Evolutionary conservation across 2,797 vertebrate genomes (phyloP), one percentile per base, ranked within the genome.

Genomic region (Meda fulgida): DNA sequence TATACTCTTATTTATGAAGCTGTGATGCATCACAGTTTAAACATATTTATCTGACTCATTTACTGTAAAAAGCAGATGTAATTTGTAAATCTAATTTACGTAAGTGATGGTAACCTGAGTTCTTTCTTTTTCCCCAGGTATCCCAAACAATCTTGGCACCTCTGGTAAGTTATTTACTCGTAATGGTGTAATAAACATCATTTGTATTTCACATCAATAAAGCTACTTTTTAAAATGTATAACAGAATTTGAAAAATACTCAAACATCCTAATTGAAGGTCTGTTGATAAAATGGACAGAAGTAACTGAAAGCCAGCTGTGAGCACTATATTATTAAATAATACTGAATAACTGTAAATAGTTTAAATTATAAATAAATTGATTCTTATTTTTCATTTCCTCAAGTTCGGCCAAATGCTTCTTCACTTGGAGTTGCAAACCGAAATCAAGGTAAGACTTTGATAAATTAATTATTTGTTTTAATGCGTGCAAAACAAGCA

Each of bases 361-460:
- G 8, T 63, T 63, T 29, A 63, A 65, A 58, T n/a, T n/a, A 66
- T 1, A 58, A 75, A 53, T 53, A 38, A 46, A 34, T 63, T 55
- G 7, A 67, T 34, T 67, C 14, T 53, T 43, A 92, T 88, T 89
- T 65, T 86, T 87, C 36, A 76, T 91, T 90, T 92, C 94, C 94
- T 95, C 95, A 97, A 99, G 98, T 97, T 96, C 96, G 95, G 96
- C 97, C 96, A 95, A 99, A 98, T 96, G 97, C 97, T 92, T 98
- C 98, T 92, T 99, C 97, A 92, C 97, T 99, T 97, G 98, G 98
- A 96, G 97, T 97, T 94, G 97, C 97, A 96, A 99, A 98, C 94
- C 96, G 96, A 97, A 99, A 98, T 95, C 96, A 99, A 99, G 97
- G 98, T 99, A 99, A 97, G 97, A 96, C 91, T 87, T 51, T 26